Evolutionary conservation across 2,797 vertebrate species (phyloP).

Genomic region (Tympanoctomys barrerae): DNA sequence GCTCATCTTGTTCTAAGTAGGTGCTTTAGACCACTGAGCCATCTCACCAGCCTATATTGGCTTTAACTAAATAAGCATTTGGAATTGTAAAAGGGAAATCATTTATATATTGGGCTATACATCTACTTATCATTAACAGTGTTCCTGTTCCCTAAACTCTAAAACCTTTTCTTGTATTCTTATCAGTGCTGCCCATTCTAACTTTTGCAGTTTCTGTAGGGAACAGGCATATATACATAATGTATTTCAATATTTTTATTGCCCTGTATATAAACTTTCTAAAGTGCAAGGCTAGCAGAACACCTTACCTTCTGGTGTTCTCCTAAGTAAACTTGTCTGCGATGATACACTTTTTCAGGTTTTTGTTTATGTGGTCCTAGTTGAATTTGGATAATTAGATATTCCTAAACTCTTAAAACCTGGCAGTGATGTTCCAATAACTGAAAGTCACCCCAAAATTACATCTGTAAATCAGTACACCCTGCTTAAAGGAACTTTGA

Average conservation of each 20-base stretch:
- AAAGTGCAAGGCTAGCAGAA: neutral
- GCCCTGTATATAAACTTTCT: neutral
- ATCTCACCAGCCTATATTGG: neutral
- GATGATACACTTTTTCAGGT: neutral
- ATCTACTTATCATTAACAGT: neutral
- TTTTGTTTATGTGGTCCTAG: neutral
- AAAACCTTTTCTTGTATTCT: neutral
- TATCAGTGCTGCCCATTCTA: neutral
- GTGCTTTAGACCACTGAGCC: too few species aligned
- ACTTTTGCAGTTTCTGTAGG: neutral
- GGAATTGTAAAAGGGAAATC: neutral
- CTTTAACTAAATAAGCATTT: neutral
- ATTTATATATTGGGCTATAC: neutral
- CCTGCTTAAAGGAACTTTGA: neutral
- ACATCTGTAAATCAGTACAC: neutral
- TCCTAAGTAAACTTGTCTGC: neutral
- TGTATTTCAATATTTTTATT: too few species aligned
- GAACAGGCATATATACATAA: too few species aligned
- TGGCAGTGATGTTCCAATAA: neutral
- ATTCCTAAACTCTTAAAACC: neutral
- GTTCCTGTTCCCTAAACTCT: neutral
- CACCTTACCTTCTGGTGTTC: neutral
- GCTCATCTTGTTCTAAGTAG: too few species aligned
- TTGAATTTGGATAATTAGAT: neutral
- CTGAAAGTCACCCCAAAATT: neutral